Conservation (phyloP, 2,888 invertebrate species). For the Dasysyrphus albostriatus region DNA sequence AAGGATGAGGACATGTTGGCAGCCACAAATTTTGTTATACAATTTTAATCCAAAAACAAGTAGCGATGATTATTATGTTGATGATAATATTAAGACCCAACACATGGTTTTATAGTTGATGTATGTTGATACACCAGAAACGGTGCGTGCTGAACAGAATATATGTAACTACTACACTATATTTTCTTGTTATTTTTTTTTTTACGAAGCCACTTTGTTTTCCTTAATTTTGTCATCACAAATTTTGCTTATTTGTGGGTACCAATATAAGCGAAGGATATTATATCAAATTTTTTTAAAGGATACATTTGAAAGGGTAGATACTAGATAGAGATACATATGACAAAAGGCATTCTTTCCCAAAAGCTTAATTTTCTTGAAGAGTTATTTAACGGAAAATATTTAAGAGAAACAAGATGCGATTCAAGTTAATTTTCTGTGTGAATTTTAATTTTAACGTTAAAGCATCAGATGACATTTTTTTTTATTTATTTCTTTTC, state of each 20-base stretch:
- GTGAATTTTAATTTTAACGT: background rate
- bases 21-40: background rate
- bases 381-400: background rate
- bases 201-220: background rate
- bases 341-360: background rate
- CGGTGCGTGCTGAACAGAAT: background rate
- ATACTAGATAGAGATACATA: background rate
- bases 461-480: background rate
- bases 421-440: background rate
- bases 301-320: background rate
- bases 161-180: background rate
- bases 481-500: background rate
- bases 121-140: background rate
- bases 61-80: slow-evolving; percentile 11
- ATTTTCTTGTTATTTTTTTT: slow-evolving; percentile 1
- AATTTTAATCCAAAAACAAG: background rate
- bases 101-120: background rate
- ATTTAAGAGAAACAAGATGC: background rate
- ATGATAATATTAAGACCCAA: slow-evolving; percentile 4
- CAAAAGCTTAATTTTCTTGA: background rate
- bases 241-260: background rate
- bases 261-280: background rate
- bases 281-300: slow-evolving; percentile 5
- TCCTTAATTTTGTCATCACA: background rate
- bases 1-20: background rate